Conservation (phyloP, 2,888 invertebrate genomes). For the Venusia cambrica region DNA sequence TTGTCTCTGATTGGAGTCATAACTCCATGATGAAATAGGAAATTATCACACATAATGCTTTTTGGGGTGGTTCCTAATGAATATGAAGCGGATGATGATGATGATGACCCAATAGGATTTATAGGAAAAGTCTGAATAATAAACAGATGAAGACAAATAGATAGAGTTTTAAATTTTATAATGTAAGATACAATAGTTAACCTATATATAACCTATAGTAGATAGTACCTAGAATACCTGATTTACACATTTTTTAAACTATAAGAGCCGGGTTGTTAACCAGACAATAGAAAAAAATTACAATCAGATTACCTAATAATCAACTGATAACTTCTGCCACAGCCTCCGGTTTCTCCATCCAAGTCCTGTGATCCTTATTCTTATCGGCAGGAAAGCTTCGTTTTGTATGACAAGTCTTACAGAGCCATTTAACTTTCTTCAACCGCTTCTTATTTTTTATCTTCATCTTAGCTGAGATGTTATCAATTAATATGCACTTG, state of each 20-base stretch:
- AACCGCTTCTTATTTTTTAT: constrained; percentile 64
- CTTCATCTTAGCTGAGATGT: constrained; percentile 73
- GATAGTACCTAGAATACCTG: too few relatives aligned
- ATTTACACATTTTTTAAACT: constrained; percentile 4
- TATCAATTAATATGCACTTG: constrained; percentile 72
- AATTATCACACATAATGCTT: too few relatives aligned
- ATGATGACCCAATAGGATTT: too few relatives aligned
- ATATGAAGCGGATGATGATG: too few relatives aligned
- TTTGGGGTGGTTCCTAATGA: too few relatives aligned
- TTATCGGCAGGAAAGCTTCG: constrained; percentile 49
- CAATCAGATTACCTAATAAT: constrained; percentile 3
- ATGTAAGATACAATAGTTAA: too few relatives aligned
- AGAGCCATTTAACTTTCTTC: constrained; percentile 68
- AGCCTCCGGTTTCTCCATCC: constrained; percentile 77
- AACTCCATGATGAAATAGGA: too few relatives aligned
- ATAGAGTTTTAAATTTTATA: too few relatives aligned
- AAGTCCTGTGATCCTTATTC: constrained; percentile 64
- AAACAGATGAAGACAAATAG: too few relatives aligned
- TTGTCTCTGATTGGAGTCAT: too few relatives aligned
- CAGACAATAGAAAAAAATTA: neutral
- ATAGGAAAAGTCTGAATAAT: too few relatives aligned
- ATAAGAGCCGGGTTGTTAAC: constrained; percentile 1
- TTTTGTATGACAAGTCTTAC: constrained; percentile 54
- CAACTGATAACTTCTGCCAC: constrained; percentile 62
- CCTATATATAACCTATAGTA: too few relatives aligned